Base-by-base conservation (phyloP, 2,113 vertebrate genomes). In the Antigone vipio region DNA sequence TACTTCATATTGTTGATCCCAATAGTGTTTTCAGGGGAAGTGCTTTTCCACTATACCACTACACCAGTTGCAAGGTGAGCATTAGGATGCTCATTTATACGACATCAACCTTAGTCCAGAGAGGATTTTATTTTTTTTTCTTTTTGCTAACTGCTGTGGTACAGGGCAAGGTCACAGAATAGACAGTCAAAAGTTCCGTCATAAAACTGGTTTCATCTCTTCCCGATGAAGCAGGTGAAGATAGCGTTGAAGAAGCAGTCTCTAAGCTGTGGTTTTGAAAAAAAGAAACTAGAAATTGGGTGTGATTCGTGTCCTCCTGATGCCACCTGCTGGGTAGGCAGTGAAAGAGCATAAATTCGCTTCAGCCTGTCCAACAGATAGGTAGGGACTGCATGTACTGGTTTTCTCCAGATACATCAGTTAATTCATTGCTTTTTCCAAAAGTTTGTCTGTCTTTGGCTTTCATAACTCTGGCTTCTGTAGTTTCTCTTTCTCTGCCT, bases 301-400 rank as follows among this genome's bases (percentile, higher is more conserved):
- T 9, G 11, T 40, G 23, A 30, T 92, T 71, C 21, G 4, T 66
- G 67, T 66, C 26, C 34, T 71, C 29, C 6, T 6, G 23, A 22
- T 88, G 89, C 86, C 92, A 80, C 49, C 86, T 92, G 68, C 63
- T 88, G 92, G 95, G 58, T 62, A 87, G 52, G 8, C 16, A 67
- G 42, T 23, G 85, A 32, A 53, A 27, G 30, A 64, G 5, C 2
- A 3, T 9, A 44, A 83, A 52, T 26, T 62, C 2, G 1, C 29
- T 38, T 7, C 17, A 62, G 45, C 13, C 26, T 26, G 26, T 29
- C 35, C 12, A 14, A 29, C 8, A 32, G 32, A 0, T 3, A 16
- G 10, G 11, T 15, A 79, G 2, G 4, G 2, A 4, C 13, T 4
- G 2, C 3, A 2, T 4, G 9, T 5, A 5, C 3, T 9, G 13